Conservation (phyloP, 2,888 invertebrate species). For the Rhopalosiphum nymphaeae region DNA sequence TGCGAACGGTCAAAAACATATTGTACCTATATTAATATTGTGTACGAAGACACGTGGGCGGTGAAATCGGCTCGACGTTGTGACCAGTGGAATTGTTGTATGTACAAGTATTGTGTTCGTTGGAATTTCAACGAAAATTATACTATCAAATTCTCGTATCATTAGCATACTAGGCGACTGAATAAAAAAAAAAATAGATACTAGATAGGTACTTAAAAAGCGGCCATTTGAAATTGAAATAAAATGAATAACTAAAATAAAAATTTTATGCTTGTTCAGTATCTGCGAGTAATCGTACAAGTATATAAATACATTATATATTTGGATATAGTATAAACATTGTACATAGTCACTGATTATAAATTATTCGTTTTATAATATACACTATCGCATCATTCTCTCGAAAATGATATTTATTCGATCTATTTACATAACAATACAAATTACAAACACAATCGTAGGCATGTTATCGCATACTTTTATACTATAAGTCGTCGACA, state of each 20-base stretch:
- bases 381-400: not conserved
- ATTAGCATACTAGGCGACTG: slow-evolving; percentile 1
- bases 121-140: not conserved
- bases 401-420: not conserved
- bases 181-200: not conserved
- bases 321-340: not conserved
- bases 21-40: not conserved
- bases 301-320: not conserved
- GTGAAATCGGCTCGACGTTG: slow-evolving; percentile 33
- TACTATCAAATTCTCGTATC: not conserved
- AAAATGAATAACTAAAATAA: not conserved
- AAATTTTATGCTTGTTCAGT: not conserved
- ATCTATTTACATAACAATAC: not conserved
- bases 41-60: slow-evolving; percentile 25
- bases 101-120: slow-evolving; percentile 1
- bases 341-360: not conserved
- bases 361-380: not conserved
- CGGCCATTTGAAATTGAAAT: not conserved
- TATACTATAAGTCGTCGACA: not conserved
- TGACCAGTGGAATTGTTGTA: not conserved
- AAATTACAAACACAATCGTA: not conserved
- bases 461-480: not conserved
- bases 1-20: slow-evolving; percentile 26
- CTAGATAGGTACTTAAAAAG: not conserved
- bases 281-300: not conserved